Base-by-base conservation (phyloP, 2,113 vertebrate species). In the Rhabdornis inornatus region DNA sequence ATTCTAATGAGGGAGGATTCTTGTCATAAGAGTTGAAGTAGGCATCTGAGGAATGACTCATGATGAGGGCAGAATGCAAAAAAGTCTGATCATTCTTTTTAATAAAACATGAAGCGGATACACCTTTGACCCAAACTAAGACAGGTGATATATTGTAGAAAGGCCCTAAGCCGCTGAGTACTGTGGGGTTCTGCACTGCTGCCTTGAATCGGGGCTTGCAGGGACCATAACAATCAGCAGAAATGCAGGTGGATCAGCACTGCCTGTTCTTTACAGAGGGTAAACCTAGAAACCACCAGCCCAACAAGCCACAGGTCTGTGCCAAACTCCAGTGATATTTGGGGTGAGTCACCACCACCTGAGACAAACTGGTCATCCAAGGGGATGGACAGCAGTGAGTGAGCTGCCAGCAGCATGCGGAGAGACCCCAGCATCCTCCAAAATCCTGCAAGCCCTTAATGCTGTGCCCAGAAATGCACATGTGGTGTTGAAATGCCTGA, bases 191-290 rank as follows among this genome's bases (percentile, higher is more conserved):
- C 61, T 88, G 56, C 7, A 39, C 17, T 52, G 55, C 49, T 79
- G 53, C 66, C 75, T 44, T 52, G 71, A 65, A 18, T 4, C 0
- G 0, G 16, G 60, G 22, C 64, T 78, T 5, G 10, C 31, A 56
- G 40, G 18, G 9, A 7, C 33, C 0, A 0, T 19, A 27, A 24
- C 1, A 4, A 12, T 4, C 1, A 2, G 72, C 63, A 75, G 91
- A 79, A 59, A 47, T 3, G 9, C 21, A 19, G 56, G 39, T 2
- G 2, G 53, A 72, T 19, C 44, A 44, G 68, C 39, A 35, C 23
- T 0, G 0, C 64, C 25, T 33, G 56, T 11, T 61, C 33, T 65
- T 39, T 59, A 79, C 63, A 44, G n/a, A 39, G 45, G 33, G 31
- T 25, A 77, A 49, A 84, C 25, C 28, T 63, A 76, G 53, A 57